Conservation (phyloP, 1,140 invertebrate species). For the Neocloeon triangulifer region DNA sequence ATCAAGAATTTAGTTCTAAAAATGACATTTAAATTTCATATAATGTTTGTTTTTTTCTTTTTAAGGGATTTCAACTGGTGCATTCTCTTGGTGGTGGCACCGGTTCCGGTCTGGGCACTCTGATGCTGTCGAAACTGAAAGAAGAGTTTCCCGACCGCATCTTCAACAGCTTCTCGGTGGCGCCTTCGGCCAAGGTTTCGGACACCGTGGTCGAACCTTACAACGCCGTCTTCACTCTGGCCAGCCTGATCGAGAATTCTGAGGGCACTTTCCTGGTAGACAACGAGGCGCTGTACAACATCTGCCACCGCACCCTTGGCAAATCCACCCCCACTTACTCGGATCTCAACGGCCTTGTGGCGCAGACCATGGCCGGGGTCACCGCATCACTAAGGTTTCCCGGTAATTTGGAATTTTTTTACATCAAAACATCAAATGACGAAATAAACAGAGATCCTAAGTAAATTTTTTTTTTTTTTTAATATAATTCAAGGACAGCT, state of each 20-base stretch:
- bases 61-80: too few relatives aligned
- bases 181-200: conserved; percentile 1
- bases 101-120: conserved; percentile 16
- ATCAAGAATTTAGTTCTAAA: too few relatives aligned
- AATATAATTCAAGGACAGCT: conserved; percentile 6
- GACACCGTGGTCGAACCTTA: background rate
- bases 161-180: conserved; percentile 9
- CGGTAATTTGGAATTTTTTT: too few relatives aligned
- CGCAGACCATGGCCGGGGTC: background rate
- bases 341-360: background rate
- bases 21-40: too few relatives aligned
- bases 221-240: background rate
- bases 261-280: too few relatives aligned
- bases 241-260: background rate
- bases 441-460: too few relatives aligned
- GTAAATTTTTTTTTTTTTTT: too few relatives aligned
- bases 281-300: conserved; percentile 29
- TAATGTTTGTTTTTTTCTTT: too few relatives aligned
- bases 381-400: conserved; percentile 34
- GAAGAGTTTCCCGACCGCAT: conserved; percentile 13
- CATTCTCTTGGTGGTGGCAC: conserved; percentile 12
- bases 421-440: too few relatives aligned
- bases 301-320: conserved; percentile 26
- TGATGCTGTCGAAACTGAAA: conserved; percentile 20
- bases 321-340: conserved; percentile 12